A percentile compares a stretch with the other conserved stretches of the same genome.
Conservation (phyloP, 2,888 invertebrate genomes). For the Tetragonisca angustula region DNA sequence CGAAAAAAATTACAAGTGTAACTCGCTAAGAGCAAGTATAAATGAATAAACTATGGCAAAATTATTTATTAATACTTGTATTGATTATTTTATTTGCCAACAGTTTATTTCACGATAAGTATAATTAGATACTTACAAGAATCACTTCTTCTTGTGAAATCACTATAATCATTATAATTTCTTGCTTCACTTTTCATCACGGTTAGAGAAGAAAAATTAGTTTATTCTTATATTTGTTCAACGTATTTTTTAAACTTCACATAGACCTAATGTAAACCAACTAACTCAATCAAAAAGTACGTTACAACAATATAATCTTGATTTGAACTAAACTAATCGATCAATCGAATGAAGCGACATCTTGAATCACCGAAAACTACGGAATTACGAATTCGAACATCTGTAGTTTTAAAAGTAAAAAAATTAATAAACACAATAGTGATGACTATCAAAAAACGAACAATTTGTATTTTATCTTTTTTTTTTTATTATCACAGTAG, state of each 20-base stretch:
- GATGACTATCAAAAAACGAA: neutral
- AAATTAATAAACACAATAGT: neutral
- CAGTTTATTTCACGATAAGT: too few species aligned
- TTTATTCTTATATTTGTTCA: neutral
- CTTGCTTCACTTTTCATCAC: neutral
- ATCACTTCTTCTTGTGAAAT: neutral
- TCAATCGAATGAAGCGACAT: neutral
- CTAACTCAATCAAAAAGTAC: neutral
- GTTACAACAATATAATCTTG: neutral
- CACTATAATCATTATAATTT: too few species aligned
- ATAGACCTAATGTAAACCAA: too few species aligned
- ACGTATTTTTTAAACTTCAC: too few species aligned
- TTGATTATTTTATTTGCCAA: neutral
- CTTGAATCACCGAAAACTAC: neutral
- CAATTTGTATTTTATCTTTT: constrained; percentile 7
- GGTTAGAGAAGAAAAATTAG: neutral
- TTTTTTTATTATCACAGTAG: constrained; percentile 78
- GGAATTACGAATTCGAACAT: neutral
- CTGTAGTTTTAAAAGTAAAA: neutral
- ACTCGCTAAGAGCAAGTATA: neutral
- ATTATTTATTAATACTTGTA: neutral
- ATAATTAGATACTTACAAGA: neutral
- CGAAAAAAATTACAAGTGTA: neutral
- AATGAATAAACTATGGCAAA: neutral
- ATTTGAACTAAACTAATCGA: neutral